Percentiles rank a stretch among this genome's conserved stretches.
Evolutionary conservation across 2,113 vertebrate species (phyloP).

Genomic region (Semnornis frantzii): DNA sequence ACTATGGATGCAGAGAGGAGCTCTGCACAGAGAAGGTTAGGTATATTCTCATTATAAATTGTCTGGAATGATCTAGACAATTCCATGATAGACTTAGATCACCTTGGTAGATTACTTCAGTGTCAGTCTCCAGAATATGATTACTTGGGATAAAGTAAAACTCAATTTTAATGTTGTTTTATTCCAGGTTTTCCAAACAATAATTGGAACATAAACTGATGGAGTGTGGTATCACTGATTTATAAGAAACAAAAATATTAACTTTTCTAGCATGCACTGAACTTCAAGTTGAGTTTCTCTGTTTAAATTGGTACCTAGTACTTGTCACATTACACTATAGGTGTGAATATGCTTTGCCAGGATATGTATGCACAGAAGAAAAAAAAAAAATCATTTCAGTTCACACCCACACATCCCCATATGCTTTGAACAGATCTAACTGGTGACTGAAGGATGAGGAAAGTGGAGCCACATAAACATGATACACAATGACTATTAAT

Average conservation of each 20-base stretch:
- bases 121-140: not conserved
- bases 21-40: not conserved
- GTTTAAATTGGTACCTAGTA: slow-evolving; percentile 16
- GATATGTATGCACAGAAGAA: slow-evolving; percentile 4
- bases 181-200: not conserved
- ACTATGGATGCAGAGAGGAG: not conserved
- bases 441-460: slow-evolving; percentile 5
- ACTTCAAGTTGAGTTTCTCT: slow-evolving; percentile 16
- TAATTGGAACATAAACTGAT: not conserved
- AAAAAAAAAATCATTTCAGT: not conserved
- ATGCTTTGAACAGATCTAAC: slow-evolving; percentile 42
- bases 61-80: not conserved
- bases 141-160: slow-evolving; percentile 12
- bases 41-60: not conserved
- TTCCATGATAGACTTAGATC: not conserved
- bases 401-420: slow-evolving; percentile 37
- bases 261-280: slow-evolving; percentile 13
- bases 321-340: slow-evolving; percentile 57
- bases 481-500: slow-evolving; percentile 4
- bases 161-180: slow-evolving; percentile 3
- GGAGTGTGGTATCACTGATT: not conserved
- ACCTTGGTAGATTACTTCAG: not conserved
- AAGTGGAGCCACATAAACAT: slow-evolving; percentile 13
- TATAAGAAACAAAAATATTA: not conserved
- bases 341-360: slow-evolving; percentile 40